Evolutionary conservation across 2,797 vertebrate species (phyloP), one percentile per base, ranked within the genome.

Genomic region (Balearica regulorum): DNA sequence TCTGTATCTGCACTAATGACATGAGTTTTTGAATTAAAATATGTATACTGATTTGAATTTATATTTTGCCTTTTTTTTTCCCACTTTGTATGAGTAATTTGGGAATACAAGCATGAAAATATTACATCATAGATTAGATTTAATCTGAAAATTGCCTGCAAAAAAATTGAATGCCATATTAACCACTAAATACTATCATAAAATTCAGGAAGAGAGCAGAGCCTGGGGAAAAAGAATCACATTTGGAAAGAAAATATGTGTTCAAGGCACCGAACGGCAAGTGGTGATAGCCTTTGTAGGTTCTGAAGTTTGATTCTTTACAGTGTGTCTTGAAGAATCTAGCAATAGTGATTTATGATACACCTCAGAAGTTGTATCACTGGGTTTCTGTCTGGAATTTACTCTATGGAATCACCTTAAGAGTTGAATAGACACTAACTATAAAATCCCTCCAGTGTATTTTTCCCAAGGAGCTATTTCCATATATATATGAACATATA

Each of bases 1-100:
- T 44, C 55, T 64, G 13, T 48, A 89, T 69, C 26, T 94, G 54
- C 37, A 49, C 11, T 79, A 68, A 53, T 89, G 77, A 25, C 37
- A 51, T 49, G 60, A 43, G 33, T 60, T 88, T 51, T 90, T 87
- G n/a, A 83, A 70, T 94, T 89, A 75, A 96, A 96, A 70, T 81
- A 62, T 55, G 6, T 46, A 69, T 55, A 49, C 31, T 72, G 46
- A 20, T 54, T 91, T 78, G 49, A 33, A 87, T 70, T 90, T 92
- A 11, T 57, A 12, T 60, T 88, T 35, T 6, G 21, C 43, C 43
- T 13, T 20, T 80, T 28, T 11, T 48, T 89, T 54, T 11, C 5
- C 5, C 7, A 24, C 8, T 87, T 81, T 69, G 41, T 41, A 65
- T 25, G 83, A 90, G 39, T 57, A 96, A 89, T 57, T 82, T 64